A percentile compares a stretch with the other conserved stretches of the same genome.
Evolutionary conservation across 2,888 invertebrate species (phyloP).

Genomic region (Gymnoscelis rufifasciata): DNA sequence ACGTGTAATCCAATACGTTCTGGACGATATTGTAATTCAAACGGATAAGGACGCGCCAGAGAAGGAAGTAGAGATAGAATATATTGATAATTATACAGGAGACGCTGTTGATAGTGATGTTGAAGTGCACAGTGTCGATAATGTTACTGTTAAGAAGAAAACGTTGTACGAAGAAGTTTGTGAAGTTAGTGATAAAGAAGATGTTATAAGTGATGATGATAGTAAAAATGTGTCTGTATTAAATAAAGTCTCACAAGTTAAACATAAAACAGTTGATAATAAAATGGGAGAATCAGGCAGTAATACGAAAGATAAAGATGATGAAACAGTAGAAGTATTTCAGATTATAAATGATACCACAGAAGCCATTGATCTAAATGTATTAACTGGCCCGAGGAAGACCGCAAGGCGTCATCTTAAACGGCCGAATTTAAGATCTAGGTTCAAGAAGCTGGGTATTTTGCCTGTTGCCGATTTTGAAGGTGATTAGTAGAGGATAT

Average conservation of each 20-base stretch:
- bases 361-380: neutral
- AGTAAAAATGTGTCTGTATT: no score
- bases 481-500: no score
- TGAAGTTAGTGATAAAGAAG: neutral
- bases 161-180: no score
- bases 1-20: conserved; percentile 9
- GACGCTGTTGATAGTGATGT: neutral
- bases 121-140: no score
- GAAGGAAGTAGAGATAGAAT: conserved; percentile 6
- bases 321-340: neutral
- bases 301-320: neutral
- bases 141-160: neutral
- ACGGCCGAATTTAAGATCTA: conserved; percentile 5
- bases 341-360: neutral
- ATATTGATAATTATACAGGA: conserved; percentile 11
- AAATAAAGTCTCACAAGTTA: no score
- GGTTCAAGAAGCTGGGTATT: conserved; percentile 14
- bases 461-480: conserved; percentile 12
- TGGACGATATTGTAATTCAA: conserved; percentile 11
- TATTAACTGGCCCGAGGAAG: no score
- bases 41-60: neutral
- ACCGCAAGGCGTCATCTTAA: neutral
- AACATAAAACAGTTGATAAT: no score
- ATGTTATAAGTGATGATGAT: neutral
- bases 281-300: no score